Conservation (phyloP, 2,797 vertebrate genomes). For the Hoplostethus atlanticus region DNA sequence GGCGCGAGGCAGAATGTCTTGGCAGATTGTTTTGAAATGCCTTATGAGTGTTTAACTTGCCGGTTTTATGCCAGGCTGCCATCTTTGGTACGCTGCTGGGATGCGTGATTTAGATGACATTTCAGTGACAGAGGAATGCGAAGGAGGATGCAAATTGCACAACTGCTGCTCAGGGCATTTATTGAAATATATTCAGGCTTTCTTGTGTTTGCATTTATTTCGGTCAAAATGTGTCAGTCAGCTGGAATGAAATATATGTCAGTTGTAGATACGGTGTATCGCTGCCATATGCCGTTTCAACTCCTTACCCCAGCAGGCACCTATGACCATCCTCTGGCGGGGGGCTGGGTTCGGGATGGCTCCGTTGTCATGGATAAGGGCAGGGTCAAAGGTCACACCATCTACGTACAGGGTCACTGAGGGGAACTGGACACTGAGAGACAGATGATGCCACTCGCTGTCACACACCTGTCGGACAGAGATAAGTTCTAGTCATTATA, state of each 20-base stretch:
- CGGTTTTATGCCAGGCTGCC: slow-evolving; percentile 32
- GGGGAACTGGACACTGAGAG: slow-evolving; percentile 96
- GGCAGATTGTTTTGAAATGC: slow-evolving; percentile 22
- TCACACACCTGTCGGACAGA: slow-evolving; percentile 90
- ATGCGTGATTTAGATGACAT: slow-evolving; percentile 44
- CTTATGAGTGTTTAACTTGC: slow-evolving; percentile 29
- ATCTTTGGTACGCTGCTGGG: slow-evolving; percentile 16
- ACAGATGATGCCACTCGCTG: slow-evolving; percentile 97
- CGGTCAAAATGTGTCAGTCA: slow-evolving; percentile 42
- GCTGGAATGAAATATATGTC: slow-evolving; percentile 15
- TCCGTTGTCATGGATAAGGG: slow-evolving; percentile 97
- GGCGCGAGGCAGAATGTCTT: slow-evolving; percentile 25
- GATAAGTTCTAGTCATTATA: not conserved
- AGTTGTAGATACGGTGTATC: not conserved
- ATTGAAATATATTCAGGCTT: slow-evolving; percentile 1
- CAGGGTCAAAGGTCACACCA: slow-evolving; percentile 96
- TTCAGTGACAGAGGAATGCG: slow-evolving; percentile 31
- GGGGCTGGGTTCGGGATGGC: slow-evolving; percentile 92
- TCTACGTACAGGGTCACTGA: slow-evolving; percentile 95
- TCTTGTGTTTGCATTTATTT: slow-evolving; percentile 11
- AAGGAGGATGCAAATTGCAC: slow-evolving; percentile 32
- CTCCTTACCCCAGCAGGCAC: slow-evolving; percentile 92
- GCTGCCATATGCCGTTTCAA: not conserved
- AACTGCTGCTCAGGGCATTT: slow-evolving; percentile 34
- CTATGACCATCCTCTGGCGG: slow-evolving; percentile 92